Percentiles rank a stretch among this genome's conserved stretches.
phyloP scores from a whole-genome alignment of 2,797 vertebrate genomes.

The Sebastolobus altivelis region DNA sequence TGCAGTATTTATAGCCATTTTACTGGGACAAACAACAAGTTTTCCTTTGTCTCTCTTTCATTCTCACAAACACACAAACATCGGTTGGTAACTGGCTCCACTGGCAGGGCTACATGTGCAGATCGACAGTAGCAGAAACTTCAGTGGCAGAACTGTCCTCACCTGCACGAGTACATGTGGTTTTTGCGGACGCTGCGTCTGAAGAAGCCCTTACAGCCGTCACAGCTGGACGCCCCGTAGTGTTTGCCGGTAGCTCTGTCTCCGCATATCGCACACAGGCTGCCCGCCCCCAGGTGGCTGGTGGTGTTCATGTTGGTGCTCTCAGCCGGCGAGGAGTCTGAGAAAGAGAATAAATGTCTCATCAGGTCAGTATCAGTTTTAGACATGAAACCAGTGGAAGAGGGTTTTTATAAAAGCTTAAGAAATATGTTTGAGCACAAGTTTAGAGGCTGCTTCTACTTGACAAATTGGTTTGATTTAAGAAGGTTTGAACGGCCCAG shows the following conservation, averaged over 20 bases:
- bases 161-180: conserved; percentile 99
- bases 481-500: conserved; percentile 38
- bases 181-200: conserved; percentile 98
- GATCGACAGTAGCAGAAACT: neutral
- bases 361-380: conserved; percentile 27
- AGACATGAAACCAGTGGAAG: neutral
- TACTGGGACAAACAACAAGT: neutral
- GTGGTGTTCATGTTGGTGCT: conserved; percentile 89
- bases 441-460: neutral
- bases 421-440: conserved; percentile 1
- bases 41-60: neutral
- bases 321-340: conserved; percentile 95
- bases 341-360: conserved; percentile 3
- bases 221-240: conserved; percentile 97
- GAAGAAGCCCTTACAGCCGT: conserved; percentile 99
- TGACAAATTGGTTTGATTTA: neutral
- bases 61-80: neutral
- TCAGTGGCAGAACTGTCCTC: conserved; percentile 42
- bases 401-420: neutral
- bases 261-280: conserved; percentile 96
- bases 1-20: neutral
- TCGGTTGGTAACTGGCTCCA: neutral
- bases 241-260: conserved; percentile 98
- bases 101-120: neutral
- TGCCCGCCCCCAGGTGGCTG: conserved; percentile 90